Percentiles rank a stretch among this genome's conserved stretches.
Conservation (phyloP, 2,888 invertebrate genomes). For the Erpobdella octoculata region DNA sequence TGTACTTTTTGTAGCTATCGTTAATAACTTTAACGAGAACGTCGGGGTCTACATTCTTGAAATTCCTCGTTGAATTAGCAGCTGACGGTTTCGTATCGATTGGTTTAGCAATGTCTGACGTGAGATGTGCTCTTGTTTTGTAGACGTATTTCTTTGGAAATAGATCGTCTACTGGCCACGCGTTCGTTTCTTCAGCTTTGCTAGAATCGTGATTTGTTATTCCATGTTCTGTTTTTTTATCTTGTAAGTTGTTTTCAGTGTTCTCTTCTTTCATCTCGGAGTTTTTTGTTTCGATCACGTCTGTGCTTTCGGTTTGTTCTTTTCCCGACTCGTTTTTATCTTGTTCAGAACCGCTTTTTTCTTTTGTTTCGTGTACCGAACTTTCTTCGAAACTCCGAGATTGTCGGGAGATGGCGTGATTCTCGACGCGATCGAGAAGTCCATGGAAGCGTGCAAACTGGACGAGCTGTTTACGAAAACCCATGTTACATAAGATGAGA, state of each 20-base stretch:
- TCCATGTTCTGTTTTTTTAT: background rate
- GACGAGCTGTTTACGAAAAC: constrained; percentile 37
- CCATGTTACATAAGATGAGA: constrained; percentile 35
- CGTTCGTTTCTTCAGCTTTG: background rate
- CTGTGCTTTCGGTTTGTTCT: background rate
- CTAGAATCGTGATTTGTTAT: background rate
- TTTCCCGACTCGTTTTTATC: background rate
- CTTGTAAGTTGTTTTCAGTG: background rate
- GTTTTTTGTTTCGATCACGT: background rate
- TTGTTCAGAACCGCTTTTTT: background rate
- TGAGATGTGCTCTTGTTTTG: background rate
- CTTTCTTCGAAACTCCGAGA: background rate
- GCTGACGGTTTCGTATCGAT: background rate
- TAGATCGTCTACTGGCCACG: background rate
- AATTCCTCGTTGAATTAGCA: background rate
- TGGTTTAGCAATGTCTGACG: background rate
- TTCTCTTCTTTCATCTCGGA: background rate
- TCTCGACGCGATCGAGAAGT: constrained; percentile 31
- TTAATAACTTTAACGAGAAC: constrained; percentile 14
- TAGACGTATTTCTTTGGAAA: constrained; percentile 9
- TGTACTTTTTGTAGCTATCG: constrained; percentile 24
- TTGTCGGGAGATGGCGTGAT: background rate
- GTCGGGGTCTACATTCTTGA: constrained; percentile 16
- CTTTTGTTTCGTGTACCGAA: background rate
- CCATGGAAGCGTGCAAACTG: constrained; percentile 34